Evolutionary conservation across 37 sponge, comb jelly and placozoan genomes (phyloP), one percentile per base, ranked within the genome.

Genomic region (Beroe forskalii): DNA sequence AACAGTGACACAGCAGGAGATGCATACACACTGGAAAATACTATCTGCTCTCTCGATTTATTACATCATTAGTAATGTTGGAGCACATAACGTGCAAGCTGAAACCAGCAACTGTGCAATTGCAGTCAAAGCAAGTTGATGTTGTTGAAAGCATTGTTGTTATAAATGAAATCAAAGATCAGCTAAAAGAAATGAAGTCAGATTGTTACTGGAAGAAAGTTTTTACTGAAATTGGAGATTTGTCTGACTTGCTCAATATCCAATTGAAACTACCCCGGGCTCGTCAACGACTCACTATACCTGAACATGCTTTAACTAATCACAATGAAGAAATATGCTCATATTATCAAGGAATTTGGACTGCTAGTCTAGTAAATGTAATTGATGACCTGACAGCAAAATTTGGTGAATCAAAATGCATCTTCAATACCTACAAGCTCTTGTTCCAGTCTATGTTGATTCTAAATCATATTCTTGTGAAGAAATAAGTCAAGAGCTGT

Each of bases 91-190:
- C 66, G 14, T 63, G 66, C 25, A 63, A 63, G 25, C 25, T 63
- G 9, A 63, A 63, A 30, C 66, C n/a, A 20, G 23, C 66, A 4
- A 63, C 66, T 24, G 25, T 63, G n/a, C 66, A 63, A 30, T 30
- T 63, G n/a, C 66, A 63, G 66, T 63, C 66, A 63, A 63, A 63
- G 25, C 66, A 63, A 63, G 66, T 63, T 19, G 66, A 63, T 63
- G n/a, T 63, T 6, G 66, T 63, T 8, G 66, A 63, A 19, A 63
- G 66, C 66, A 63, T 63, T 24, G 66, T 63, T 20, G 66, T 63
- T 4, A 63, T 63, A 24, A 63, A 63, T 23, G 23, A 63, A 19
- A 55, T 55, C 17, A 55, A 20, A 20, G 60, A 55, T 12, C 60
- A 17, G 17, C 60, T 55, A 20, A 55, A 20, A 9, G 60, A 55